Base-by-base conservation (phyloP, 1,140 invertebrate genomes). In the Drosophila carrolli region DNA sequence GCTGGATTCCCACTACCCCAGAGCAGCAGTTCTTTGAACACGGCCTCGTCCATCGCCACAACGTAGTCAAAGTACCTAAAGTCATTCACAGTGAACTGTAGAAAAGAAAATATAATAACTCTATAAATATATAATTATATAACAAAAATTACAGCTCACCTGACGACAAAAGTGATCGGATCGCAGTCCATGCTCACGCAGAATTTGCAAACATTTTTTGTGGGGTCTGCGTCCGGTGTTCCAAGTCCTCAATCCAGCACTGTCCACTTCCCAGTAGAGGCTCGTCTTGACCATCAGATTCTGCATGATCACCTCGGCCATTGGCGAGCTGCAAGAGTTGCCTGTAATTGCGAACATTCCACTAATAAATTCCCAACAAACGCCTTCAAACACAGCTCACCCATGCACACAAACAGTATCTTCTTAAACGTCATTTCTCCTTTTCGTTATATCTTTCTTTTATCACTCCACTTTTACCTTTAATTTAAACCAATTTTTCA, bases 231-330 rank as follows among this genome's bases (percentile, higher is more conserved):
- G 73, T 0, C 85, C 85, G 4, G 77, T 90, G 54, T 89, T 89
- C 85, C 85, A 89, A 1, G 66, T 56, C 8, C 85, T 78, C 8
- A 89, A 10, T 1, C 73, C 85, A 0, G 85, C 85, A n/a, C 85
- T 89, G n/a, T 89, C 85, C 23, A 89, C 48, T 19, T 90, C 81
- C 85, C 85, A 89, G 48, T 89, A 90, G 0, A 89, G 66, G 32
- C 85, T 90, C 0, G 85, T 90, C 57, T 89, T 84, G 2, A 61
- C 71, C 85, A 89, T 89, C 0, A 89, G 48, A 48, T 67, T 79
- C 19, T 81, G 65, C 85, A 89, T 90, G 9, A 89, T 89, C 1
- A 75, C 60, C 70, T 89, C 81, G 0, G 85, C 85, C 85, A 89
- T 78, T 0, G 85, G 85, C 0, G 85, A 89, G 32, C 78, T 70